Evolutionary conservation across 2,113 vertebrate species (phyloP), one percentile per base, ranked within the genome.

Genomic region (Hippocampus guttulatus): DNA sequence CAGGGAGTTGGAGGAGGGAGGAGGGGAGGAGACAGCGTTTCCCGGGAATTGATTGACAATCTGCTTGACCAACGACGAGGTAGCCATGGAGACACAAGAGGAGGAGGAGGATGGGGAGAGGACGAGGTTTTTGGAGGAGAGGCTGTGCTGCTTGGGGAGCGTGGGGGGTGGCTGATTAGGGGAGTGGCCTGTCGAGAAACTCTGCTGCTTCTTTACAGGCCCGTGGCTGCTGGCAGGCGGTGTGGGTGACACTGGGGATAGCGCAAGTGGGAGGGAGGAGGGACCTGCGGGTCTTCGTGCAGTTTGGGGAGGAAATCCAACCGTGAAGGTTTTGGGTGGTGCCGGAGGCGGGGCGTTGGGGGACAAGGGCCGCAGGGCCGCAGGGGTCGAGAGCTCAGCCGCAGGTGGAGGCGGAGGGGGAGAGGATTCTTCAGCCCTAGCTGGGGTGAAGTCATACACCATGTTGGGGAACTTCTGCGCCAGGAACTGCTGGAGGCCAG

Each of bases 1-100:
- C 61, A 68, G 73, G 89, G 84, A 68, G 82, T 62, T 40, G 52
- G 86, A 79, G 86, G 70, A 67, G 1, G 94, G 78, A 7, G 91
- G 87, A 2, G 92, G 87, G 4, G 91, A 86, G 3, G 84, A 18
- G 5, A 76, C 25, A 0, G 85, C 14, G 27, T 86, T 86, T 47
- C 93, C 92, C 0, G 96, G 96, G 70, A 97, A 97, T 85, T 96
- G 96, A 82, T 94, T 95, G 77, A 92, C 94, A 7, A 96, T 93
- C 83, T 96, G 96, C 77, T 95, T 98, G 77, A 98, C 96, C 60
- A 95, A 78, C 0, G 94, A 96, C 66, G 94, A 93, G 1, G 95
- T 95, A 45, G 92, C 84, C 1, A 91, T 79, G 62, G 94, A 93
- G 0, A 91, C 70, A 0, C 84, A 84, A 0, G 87, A 70, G 38